Evolutionary conservation across 2,113 vertebrate genomes (phyloP), one percentile per base, ranked within the genome.

Genomic region (Morone saxatilis): DNA sequence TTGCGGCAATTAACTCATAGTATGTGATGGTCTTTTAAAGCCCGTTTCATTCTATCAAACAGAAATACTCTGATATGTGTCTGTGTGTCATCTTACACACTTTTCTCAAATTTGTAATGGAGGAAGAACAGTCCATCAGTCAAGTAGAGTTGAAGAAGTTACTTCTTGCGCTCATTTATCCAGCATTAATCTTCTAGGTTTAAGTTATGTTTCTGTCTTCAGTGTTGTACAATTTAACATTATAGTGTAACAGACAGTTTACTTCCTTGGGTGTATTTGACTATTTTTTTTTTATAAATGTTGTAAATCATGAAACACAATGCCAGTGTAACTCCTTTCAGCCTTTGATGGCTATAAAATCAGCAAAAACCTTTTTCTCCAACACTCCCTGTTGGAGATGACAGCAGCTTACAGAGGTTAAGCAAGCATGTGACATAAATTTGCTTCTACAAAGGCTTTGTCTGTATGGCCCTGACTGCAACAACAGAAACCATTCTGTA

Each of bases 401-500:
- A 48, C 40, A 12, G 9, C 48, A 45, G 41, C 11, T 25, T n/a
- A 4, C 19, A 22, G 40, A 14, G 12, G 68, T 31, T 70, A 10
- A 13, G 20, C 20, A 25, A 31, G 4, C 48, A 20, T 19, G 40
- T 31, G 53, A 54, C 11, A 38, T 57, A 31, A n/a, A 79, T 38
- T 40, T 14, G 13, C 13, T 65, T 54, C 14, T 20, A 0, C 3
- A 8, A 17, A 66, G 20, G 19, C 22, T 31, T 36, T 0, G 31
- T 62, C 13, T 65, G 14, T 16, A 2, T 31, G 66, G 41, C 51
- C 81, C 57, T 77, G 63, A 71, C 76, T 31, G 40, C 75, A 78
- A 12, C 10, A 22, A 36, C 22, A 25, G 0, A 22, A 10, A n/a
- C 25, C n/a, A 0, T 40, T 59, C 38, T 40, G 1, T 31, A 7